A percentile compares a stretch with the other conserved stretches of the same genome.
phyloP scores from a whole-genome alignment of 2,113 vertebrate genomes.

The Corythornis vintsioides region DNA sequence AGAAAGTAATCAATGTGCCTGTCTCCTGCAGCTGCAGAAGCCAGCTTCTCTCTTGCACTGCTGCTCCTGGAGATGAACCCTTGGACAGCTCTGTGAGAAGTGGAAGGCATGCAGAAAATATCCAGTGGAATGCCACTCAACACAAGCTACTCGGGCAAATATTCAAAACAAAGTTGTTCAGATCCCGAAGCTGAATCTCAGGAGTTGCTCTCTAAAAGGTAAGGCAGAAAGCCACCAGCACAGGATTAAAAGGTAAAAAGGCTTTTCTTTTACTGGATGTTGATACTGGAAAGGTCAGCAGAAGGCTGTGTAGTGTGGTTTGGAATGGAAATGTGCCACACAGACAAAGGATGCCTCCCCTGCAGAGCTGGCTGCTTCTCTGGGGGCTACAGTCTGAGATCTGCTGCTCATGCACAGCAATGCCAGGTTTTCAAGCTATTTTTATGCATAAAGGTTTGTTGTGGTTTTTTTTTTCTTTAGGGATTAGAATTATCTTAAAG shows the following conservation, averaged over 20 bases:
- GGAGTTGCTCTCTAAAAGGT: conserved; percentile 1
- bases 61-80: conserved; percentile 31
- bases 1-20: conserved; percentile 68
- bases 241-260: conserved; percentile 67
- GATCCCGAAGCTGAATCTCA: conserved; percentile 14
- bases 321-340: not conserved
- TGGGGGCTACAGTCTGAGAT: not conserved
- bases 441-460: not conserved
- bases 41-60: conserved; percentile 43
- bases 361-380: not conserved
- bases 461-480: not conserved
- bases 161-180: not conserved
- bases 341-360: not conserved
- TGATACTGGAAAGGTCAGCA: not conserved
- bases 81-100: conserved; percentile 3
- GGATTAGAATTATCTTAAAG: not conserved
- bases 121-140: not conserved
- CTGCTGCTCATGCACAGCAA: not conserved
- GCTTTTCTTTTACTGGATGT: not conserved
- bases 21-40: conserved; percentile 11
- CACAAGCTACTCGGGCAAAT: not conserved
- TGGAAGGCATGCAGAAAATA: conserved; percentile 47
- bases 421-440: not conserved
- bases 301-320: not conserved
- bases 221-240: conserved; percentile 7